phyloP scores from a whole-genome alignment of 53 echinoderm and acorn worm species.

The Stichopus horrens region DNA sequence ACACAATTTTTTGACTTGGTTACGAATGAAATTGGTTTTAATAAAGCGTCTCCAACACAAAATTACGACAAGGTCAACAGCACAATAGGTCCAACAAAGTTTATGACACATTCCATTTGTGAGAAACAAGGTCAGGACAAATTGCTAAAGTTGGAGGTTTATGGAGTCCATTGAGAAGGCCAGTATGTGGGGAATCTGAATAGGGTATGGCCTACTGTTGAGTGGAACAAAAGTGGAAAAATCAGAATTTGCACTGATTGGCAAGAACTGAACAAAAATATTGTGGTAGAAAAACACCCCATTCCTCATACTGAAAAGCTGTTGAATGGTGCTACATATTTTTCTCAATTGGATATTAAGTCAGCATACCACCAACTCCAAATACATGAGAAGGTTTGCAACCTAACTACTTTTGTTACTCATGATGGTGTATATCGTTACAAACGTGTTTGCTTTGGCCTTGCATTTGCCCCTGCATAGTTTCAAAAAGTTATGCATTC shows the following conservation, averaged over 20 bases:
- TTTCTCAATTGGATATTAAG: conserved; percentile 62
- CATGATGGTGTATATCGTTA: conserved; percentile 60
- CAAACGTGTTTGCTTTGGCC: conserved; percentile 55
- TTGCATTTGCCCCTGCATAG: conserved; percentile 61
- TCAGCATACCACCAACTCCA: conserved; percentile 65
- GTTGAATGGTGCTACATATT: not conserved
- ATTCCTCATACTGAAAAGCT: conserved; percentile 65
- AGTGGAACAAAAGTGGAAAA: conserved; percentile 47
- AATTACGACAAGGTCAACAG: too few species aligned
- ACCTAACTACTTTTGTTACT: conserved; percentile 60
- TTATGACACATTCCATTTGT: too few species aligned
- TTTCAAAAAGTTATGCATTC: conserved; percentile 64
- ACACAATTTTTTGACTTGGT: conserved; percentile 8
- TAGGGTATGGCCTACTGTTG: not conserved
- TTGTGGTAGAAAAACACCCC: conserved; percentile 52
- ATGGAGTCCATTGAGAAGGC: too few species aligned
- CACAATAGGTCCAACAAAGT: too few species aligned
- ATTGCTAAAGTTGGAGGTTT: too few species aligned
- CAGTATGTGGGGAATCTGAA: too few species aligned
- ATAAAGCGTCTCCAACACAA: not conserved
- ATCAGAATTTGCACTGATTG: conserved; percentile 57
- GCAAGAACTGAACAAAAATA: conserved; percentile 62
- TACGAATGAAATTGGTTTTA: too few species aligned
- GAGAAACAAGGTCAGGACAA: too few species aligned
- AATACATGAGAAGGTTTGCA: conserved; percentile 37